Evolutionary conservation across 2,113 vertebrate species (phyloP).

Genomic region (Neotoma lepida): DNA sequence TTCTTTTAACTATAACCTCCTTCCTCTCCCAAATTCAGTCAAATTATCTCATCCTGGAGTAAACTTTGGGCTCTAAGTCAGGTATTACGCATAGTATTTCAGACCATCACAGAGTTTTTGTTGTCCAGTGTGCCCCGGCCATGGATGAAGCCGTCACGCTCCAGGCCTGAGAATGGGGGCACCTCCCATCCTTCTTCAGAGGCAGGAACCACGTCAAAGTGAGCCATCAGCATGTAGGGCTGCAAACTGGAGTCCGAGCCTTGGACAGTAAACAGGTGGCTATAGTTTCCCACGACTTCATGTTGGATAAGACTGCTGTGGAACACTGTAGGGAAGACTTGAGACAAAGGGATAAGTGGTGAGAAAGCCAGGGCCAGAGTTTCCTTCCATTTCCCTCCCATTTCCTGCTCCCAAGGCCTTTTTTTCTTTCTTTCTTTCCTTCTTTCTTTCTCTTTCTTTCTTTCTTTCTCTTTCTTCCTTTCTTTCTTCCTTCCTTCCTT

Average conservation of each 20-base stretch:
- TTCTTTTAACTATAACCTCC: constrained; percentile 10
- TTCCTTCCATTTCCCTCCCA: background rate
- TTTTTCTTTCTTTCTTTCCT: too few species aligned
- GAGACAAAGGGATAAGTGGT: background rate
- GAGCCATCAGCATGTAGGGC: constrained; percentile 95
- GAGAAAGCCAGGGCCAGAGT: background rate
- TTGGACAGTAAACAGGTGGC: constrained; percentile 91
- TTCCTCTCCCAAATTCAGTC: background rate
- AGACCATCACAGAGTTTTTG: constrained; percentile 92
- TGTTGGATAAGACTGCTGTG: constrained; percentile 90
- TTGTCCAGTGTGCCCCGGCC: constrained; percentile 95
- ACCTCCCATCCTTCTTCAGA: constrained; percentile 91
- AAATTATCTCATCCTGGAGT: background rate
- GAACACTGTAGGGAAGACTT: constrained; percentile 95
- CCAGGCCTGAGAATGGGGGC: constrained; percentile 94
- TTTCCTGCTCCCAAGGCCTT: background rate
- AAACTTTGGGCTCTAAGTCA: background rate
- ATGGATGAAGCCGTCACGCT: constrained; percentile 93
- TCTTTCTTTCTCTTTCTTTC: too few species aligned
- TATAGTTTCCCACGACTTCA: constrained; percentile 91
- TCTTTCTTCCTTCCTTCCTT: too few species aligned
- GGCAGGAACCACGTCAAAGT: constrained; percentile 96
- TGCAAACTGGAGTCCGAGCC: constrained; percentile 87
- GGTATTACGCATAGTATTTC: constrained; percentile 34
- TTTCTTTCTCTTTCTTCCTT: too few species aligned